Base-by-base conservation (phyloP, 30 jellyfish, hydroid and myxozoan genomes). In the Turritopsis dohrnii region DNA sequence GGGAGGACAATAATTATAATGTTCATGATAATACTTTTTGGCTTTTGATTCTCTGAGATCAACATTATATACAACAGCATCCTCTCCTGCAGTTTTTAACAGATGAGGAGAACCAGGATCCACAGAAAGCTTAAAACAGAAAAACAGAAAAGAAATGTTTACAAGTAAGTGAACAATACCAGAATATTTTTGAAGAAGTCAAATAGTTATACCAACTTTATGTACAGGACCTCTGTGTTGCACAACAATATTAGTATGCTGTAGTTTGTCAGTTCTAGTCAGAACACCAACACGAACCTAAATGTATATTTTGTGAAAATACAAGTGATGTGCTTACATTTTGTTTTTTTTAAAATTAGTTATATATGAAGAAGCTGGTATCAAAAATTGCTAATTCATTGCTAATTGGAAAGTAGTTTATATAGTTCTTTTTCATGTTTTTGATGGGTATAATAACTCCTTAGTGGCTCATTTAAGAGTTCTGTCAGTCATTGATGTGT, bases 181-280 rank as follows among this genome's bases (percentile, higher is more conserved):
- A 41, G 13, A 41, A 41, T 41, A 41, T 3, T 41, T 3, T 41
- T 41, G 60, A 41, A 41, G 60, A n/a, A n/a, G n/a, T n/a, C n/a
- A n/a, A n/a, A n/a, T n/a, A n/a, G n/a, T 21, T 41, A 0, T 27
- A 69, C 65, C 13, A 54, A 92, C 98, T 89, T 93, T 93, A 87
- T 93, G 98, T 18, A 96, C 95, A 31, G 98, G 75, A n/a, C 96
- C 96, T 85, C 88, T 93, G 90, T 93, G 98, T 52, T 88, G 98
- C 23, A 93, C 96, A 16, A 93, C 82, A 25, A 85, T 54, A 69
- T 93, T 93, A 20, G 98, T 93, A 52, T 88, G 95, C 21, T 52
- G 54, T 53, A 66, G 86, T 26, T 76, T 82, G 60, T 74, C 84
- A 53, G 90, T 81, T 18, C 72, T 79, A 21, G 97, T 84, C 74